Conservation (phyloP, 2,888 invertebrate species). For the Ennomos quercinarius region DNA sequence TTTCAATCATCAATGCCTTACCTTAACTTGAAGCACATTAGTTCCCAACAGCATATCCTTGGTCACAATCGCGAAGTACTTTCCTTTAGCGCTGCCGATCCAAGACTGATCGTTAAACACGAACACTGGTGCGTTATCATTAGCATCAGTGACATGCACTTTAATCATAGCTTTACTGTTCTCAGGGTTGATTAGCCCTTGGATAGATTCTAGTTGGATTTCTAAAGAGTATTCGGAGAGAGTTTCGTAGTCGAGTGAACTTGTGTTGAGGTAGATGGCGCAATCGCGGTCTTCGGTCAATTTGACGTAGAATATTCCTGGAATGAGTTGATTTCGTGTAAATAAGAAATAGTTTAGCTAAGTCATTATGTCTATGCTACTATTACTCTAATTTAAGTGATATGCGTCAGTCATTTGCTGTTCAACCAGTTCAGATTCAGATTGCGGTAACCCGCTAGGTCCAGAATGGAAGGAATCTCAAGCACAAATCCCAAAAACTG, state of each 20-base stretch:
- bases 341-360: too few relatives aligned
- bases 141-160: conserved; percentile 93
- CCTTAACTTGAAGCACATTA: conserved; percentile 91
- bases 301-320: conserved; percentile 89
- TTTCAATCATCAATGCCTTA: conserved; percentile 48
- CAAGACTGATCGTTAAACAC: conserved; percentile 87
- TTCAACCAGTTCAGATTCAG: too few relatives aligned
- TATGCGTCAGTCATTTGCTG: too few relatives aligned
- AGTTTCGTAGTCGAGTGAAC: conserved; percentile 92
- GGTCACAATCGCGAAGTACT: conserved; percentile 93
- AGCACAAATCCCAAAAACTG: too few relatives aligned
- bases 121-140: conserved; percentile 95
- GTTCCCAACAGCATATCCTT: conserved; percentile 90
- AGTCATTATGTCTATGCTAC: too few relatives aligned
- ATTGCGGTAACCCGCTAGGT: too few relatives aligned
- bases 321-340: conserved; percentile 36
- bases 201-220: conserved; percentile 91
- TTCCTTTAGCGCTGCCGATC: conserved; percentile 85
- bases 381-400: too few relatives aligned
- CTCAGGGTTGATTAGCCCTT: conserved; percentile 92
- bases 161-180: conserved; percentile 90
- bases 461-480: too few relatives aligned
- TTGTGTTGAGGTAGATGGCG: conserved; percentile 89
- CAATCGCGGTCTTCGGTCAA: conserved; percentile 93
- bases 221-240: conserved; percentile 90